phyloP scores from a whole-genome alignment of 2,888 invertebrate genomes.

The Urechis unicinctus region DNA sequence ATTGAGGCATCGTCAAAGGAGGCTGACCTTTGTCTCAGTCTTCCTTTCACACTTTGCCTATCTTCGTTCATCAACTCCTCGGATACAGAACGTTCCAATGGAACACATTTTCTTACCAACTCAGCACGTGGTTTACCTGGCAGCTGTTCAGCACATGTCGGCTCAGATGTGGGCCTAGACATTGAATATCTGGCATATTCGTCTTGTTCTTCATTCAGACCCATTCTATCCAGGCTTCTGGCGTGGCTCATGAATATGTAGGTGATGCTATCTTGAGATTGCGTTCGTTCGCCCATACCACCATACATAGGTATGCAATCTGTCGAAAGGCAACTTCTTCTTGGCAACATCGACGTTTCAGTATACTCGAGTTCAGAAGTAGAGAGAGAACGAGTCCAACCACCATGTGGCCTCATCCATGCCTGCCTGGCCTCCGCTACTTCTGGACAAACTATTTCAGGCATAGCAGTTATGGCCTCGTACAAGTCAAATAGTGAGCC shows the following conservation, averaged over 20 bases:
- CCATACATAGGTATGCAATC: slow-evolving; percentile 5
- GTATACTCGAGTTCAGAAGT: slow-evolving; percentile 9
- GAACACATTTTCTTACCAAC: no score
- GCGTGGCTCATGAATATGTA: slow-evolving; percentile 13
- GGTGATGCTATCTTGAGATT: slow-evolving; percentile 13
- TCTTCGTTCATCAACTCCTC: no score
- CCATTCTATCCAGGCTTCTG: no score
- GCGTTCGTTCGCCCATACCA: background rate
- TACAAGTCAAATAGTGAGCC: background rate
- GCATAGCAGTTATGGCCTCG: background rate
- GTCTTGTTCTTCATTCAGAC: no score
- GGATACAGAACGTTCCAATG: no score
- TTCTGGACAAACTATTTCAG: background rate
- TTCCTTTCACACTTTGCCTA: no score
- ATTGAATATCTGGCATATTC: no score
- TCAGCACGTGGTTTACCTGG: no score
- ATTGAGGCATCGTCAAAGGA: no score
- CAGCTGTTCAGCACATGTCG: no score
- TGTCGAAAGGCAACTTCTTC: slow-evolving; percentile 1
- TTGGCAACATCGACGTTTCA: slow-evolving; percentile 1
- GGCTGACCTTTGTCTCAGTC: no score
- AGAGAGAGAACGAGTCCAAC: slow-evolving; percentile 1
- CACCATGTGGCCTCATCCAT: background rate
- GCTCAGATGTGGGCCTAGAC: no score
- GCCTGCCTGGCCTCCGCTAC: background rate